phyloP scores from a whole-genome alignment of 1,140 invertebrate genomes.

The Atta colombica region DNA sequence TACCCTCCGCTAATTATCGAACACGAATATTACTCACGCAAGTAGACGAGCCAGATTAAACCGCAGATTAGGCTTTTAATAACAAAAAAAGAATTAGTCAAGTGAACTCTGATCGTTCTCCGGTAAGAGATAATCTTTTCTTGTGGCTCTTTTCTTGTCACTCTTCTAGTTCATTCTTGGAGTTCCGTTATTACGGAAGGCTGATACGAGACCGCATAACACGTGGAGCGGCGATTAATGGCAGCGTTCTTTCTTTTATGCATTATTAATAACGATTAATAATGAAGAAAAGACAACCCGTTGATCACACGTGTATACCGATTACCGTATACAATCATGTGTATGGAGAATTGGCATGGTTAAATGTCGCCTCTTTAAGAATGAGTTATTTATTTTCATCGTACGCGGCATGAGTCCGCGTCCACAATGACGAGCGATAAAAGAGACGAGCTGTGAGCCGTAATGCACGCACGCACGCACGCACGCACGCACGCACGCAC shows the following conservation, averaged over 20 bases:
- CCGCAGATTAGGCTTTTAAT: neutral
- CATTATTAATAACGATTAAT: conserved; percentile 44
- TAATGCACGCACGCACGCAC: neutral
- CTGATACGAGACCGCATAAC: conserved; percentile 2
- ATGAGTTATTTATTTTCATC: conserved; percentile 28
- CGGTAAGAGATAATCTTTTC: conserved; percentile 19
- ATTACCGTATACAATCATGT: neutral
- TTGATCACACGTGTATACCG: neutral
- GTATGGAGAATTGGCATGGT: conserved; percentile 2
- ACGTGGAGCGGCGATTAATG: neutral
- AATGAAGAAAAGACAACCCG: no score
- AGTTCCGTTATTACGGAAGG: conserved; percentile 20
- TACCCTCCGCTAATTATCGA: neutral
- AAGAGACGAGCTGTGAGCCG: conserved; percentile 13
- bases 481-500: neutral
- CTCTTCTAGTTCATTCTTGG: neutral
- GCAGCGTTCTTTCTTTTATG: conserved; percentile 23
- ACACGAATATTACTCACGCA: conserved; percentile 18
- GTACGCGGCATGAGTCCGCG: neutral
- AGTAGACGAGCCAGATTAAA: neutral
- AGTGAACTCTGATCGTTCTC: neutral
- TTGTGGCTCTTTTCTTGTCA: neutral
- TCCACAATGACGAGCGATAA: neutral
- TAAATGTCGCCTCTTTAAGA: neutral
- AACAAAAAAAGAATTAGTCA: neutral